Evolutionary conservation across 2,797 vertebrate genomes (phyloP), one percentile per base, ranked within the genome.

Genomic region (Menidia menidia): DNA sequence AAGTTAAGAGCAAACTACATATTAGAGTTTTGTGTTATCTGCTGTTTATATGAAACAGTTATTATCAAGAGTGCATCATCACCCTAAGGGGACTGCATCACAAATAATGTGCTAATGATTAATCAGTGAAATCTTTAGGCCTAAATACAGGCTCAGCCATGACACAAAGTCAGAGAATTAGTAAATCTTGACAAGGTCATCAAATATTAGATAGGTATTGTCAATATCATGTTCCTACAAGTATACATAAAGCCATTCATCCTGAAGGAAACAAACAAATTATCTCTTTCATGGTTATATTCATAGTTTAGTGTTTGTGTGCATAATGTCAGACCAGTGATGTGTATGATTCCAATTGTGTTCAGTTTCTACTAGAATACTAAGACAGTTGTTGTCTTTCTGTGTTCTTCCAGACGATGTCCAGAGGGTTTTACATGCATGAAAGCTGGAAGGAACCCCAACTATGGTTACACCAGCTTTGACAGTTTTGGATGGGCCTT

Each of bases 401-500:
- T 53, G 2, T 73, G 43, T 74, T 7, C 18, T 81, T 74, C 31
- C 68, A 95, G 94, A 60, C 86, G 82, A 41, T 95, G 94, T 89
- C 94, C 94, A 10, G 98, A 99, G 88, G 98, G 98, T 0, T 99
- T 94, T 81, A 95, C 77, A 0, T 99, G 98, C 86, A 98, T 99
- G 96, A 99, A 99, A 82, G 98, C 97, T 0, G 98, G 98, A 63
- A 93, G 94, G 85, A 99, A 99, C 89, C 98, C 98, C 9, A 98
- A 99, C 93, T 99, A 98, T 0, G 98, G 97, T 31, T 99, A 99
- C 92, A 99, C 98, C 2, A 99, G 98, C 90, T 99, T 99, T 25
- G 98, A 99, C 87, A 98, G 97, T 56, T 99, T 99, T 60, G 97
- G 98, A 87, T 99, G 98, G 98, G 98, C 98, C 71, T 99, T 99